Conservation (phyloP, 2,113 vertebrate species). For the Misgurnus anguillicaudatus region DNA sequence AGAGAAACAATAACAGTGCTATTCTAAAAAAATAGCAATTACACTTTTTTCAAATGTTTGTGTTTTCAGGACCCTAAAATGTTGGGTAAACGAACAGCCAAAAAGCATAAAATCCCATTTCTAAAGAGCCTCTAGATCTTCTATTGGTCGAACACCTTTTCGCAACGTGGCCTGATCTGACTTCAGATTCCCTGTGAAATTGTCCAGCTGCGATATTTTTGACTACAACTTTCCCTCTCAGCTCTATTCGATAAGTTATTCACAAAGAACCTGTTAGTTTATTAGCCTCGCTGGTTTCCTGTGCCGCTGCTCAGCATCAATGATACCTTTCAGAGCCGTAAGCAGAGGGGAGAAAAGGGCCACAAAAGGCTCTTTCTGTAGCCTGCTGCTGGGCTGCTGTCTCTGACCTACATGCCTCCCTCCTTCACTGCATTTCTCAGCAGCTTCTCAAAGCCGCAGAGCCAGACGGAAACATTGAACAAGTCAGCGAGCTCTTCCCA, state of each 20-base stretch:
- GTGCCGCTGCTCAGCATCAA: conserved; percentile 64
- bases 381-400: conserved; percentile 47
- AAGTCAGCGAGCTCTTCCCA: conserved; percentile 48
- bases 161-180: conserved; percentile 9
- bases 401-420: conserved; percentile 64
- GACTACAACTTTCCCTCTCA: conserved; percentile 31
- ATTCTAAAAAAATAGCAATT: no score
- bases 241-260: conserved; percentile 52
- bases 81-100: no score
- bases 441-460: conserved; percentile 58
- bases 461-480: conserved; percentile 49
- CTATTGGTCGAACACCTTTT: no score
- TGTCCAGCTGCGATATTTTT: not conserved
- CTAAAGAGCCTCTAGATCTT: no score
- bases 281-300: conserved; percentile 59
- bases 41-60: no score
- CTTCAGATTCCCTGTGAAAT: conserved; percentile 13
- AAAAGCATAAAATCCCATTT: no score
- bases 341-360: conserved; percentile 33
- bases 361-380: conserved; percentile 75
- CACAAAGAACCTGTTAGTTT: conserved; percentile 55
- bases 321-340: conserved; percentile 72
- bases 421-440: conserved; percentile 8
- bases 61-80: no score
- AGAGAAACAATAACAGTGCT: no score